Percentiles rank a stretch among this genome's conserved stretches.
These are phyloP conservation scores for Diceros bicornis DNA, from an alignment of 2,797 vertebrate genomes.

Conservation along the genomic window DNA sequence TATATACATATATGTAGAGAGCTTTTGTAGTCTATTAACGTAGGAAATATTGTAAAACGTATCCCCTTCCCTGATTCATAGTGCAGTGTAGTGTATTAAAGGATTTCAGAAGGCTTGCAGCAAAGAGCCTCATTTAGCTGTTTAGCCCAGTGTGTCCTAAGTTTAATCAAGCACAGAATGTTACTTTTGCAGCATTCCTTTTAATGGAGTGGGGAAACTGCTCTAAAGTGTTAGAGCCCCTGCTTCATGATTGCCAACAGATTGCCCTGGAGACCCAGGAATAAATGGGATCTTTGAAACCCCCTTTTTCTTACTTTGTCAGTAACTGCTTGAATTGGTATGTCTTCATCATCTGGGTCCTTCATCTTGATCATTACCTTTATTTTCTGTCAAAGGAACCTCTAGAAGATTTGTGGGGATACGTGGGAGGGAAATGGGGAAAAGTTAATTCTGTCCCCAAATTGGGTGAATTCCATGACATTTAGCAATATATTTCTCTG, in stretches of 20 bases:
- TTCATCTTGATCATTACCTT: constrained; percentile 46
- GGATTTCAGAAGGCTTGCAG: constrained; percentile 18
- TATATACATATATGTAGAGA: neutral
- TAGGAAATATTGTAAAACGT: constrained; percentile 37
- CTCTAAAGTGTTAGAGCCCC: constrained; percentile 46
- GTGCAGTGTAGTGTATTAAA: constrained; percentile 14
- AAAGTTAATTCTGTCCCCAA: constrained; percentile 7
- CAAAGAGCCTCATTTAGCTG: constrained; percentile 19
- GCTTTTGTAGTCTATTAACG: neutral
- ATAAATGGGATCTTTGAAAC: constrained; percentile 67
- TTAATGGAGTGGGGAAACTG: constrained; percentile 17
- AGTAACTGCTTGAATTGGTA: constrained; percentile 59
- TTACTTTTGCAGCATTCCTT: constrained; percentile 47
- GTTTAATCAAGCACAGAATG: constrained; percentile 44
- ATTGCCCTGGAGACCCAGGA: constrained; percentile 3
- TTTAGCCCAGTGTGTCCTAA: constrained; percentile 29
- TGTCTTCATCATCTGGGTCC: neutral
- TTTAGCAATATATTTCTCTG: constrained; percentile 47
- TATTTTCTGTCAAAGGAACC: constrained; percentile 29
- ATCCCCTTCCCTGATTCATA: neutral
- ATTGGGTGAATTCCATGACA: neutral
- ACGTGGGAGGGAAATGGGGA: neutral
- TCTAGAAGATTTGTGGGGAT: constrained; percentile 17
- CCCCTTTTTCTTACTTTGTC: neutral
- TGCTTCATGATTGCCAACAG: constrained; percentile 3